Evolutionary conservation across 2,113 vertebrate species (phyloP).

Genomic region (Cairina moschata): DNA sequence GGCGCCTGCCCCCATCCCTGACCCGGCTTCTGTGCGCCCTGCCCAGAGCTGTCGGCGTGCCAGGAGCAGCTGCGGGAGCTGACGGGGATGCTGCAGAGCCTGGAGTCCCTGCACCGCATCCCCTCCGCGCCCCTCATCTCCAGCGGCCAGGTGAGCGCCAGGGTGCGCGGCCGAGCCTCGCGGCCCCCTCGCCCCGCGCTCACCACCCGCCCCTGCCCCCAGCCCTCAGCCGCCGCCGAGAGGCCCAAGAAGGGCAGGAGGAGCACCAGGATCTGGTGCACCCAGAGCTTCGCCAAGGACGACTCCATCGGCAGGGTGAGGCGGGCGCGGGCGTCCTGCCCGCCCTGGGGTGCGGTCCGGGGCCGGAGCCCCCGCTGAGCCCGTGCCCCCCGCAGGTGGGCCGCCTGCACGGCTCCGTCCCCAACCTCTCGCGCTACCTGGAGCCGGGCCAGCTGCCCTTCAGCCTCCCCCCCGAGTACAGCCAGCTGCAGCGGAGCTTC

Average conservation of each 20-base stretch:
- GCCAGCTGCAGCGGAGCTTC: slow-evolving; percentile 89
- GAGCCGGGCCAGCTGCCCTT: slow-evolving; percentile 83
- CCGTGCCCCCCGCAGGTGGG: not conserved
- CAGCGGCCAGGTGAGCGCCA: slow-evolving; percentile 66
- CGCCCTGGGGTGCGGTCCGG: accelerated
- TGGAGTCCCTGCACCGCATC: slow-evolving; percentile 85
- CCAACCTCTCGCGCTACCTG: slow-evolving; percentile 89
- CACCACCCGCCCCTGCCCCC: not conserved
- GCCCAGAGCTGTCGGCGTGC: slow-evolving; percentile 83
- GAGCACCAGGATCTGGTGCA: slow-evolving; percentile 81
- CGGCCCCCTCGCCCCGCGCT: not conserved
- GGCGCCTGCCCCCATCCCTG: not conserved
- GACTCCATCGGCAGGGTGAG: slow-evolving; percentile 87
- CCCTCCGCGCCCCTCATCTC: slow-evolving; percentile 85
- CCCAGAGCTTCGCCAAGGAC: slow-evolving; percentile 86
- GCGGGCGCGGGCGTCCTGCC: accelerated
- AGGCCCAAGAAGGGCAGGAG: slow-evolving; percentile 88
- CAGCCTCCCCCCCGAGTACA: slow-evolving; percentile 81
- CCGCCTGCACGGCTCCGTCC: slow-evolving; percentile 82
- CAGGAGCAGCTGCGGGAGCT: slow-evolving; percentile 87
- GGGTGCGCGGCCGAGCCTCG: not conserved
- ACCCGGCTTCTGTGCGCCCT: not conserved
- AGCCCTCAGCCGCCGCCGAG: slow-evolving; percentile 68
- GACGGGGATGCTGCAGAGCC: slow-evolving; percentile 83
- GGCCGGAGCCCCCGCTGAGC: not conserved